Percentiles rank a stretch among this genome's conserved stretches.
These are phyloP conservation scores for Acanthisitta chloris DNA, from an alignment of 2,113 vertebrate species.

Conservation along the genomic window DNA sequence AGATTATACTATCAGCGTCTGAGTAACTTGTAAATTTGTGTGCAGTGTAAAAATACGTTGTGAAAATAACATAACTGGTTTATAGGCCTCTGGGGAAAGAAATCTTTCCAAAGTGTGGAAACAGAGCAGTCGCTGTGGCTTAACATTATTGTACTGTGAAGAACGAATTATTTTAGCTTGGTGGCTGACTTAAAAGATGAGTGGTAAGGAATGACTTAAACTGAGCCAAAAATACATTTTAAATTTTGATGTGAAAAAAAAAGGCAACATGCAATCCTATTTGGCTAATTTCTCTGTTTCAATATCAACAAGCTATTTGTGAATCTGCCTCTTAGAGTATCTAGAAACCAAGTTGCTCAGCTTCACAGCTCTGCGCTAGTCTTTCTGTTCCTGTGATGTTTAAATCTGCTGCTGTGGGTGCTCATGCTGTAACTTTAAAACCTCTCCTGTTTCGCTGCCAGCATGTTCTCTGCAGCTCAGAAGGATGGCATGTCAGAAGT, in stretches of 20 bases:
- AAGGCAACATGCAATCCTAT: not conserved
- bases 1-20: not conserved
- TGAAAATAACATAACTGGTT: slow-evolving; percentile 2
- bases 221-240: not conserved
- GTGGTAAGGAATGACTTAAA: not conserved
- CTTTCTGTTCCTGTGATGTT: not conserved
- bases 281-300: slow-evolving; percentile 21
- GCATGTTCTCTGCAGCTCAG: not conserved
- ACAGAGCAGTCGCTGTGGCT: slow-evolving; percentile 13
- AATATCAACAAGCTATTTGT: not conserved
- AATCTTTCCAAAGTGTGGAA: slow-evolving; percentile 24
- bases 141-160: slow-evolving; percentile 23
- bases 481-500: not conserved
- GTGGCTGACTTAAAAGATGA: not conserved
- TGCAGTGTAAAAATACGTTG: not conserved
- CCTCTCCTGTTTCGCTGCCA: not conserved
- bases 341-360: not conserved
- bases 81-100: not conserved
- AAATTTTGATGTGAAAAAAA: not conserved
- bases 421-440: not conserved
- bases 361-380: not conserved
- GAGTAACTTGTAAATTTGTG: not conserved
- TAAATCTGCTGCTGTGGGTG: not conserved
- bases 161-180: slow-evolving; percentile 29
- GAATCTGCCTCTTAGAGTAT: not conserved